Evolutionary conservation across 2,888 invertebrate species (phyloP), one percentile per base, ranked within the genome.

Genomic region (Hirtodrosophila histrioides): DNA sequence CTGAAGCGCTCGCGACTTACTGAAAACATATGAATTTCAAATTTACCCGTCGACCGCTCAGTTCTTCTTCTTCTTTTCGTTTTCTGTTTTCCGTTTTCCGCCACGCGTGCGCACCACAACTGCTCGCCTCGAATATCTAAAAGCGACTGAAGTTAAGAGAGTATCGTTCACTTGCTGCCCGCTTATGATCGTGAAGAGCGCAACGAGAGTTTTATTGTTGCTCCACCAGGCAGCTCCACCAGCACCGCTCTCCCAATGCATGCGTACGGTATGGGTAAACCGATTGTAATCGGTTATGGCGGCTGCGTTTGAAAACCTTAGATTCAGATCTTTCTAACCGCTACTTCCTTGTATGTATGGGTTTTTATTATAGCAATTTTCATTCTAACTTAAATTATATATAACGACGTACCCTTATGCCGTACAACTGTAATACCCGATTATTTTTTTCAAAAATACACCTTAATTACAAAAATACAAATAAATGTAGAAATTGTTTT

Each of bases 1-100:
- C 70, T 79, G 66, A 11, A 68, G 55, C 55, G 75, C 60, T 73
- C 78, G 73, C 78, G 66, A 73, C 57, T 63, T 53, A 82, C 77
- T 81, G 63, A 81, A 69, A 60, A 57, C 60, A 39, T 55, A 29
- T 54, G 29, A 70, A 74, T 56, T 62, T 74, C 29, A 44, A 69
- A 69, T 69, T 73, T 41, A 54, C 35, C 57, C 68, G 69, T 50
- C 46, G 49, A 35, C 61, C 57, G 69, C 50, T 62, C 55, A 50
- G 39, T 50, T 48, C 37, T 43, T 64, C 44, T 57, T 53, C 65
- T 39, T 57, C 57, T 60, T 55, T 49, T 44, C 39, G 60, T 43
- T 58, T 69, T 17, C 41, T 51, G 56, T 58, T 31, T 17, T n/a
- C n/a, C 33, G 33, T 17, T 58, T 53, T 54, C 43, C 54, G 73